Evolutionary conservation across 2,113 vertebrate genomes (phyloP), one percentile per base, ranked within the genome.

Genomic region (Callospermophilus lateralis): DNA sequence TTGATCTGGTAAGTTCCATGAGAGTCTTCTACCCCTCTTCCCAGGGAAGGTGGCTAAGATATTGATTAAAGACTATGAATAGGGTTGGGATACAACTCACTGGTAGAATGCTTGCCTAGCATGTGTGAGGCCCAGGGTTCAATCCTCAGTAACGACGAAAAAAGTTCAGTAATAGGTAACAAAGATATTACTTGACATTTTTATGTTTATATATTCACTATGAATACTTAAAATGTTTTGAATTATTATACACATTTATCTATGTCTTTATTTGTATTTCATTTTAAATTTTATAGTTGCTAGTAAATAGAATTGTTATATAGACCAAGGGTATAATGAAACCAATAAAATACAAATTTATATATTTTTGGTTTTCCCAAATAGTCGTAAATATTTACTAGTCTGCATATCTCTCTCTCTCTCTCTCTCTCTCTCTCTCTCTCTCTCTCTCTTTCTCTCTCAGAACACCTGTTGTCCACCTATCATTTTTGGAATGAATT

Each of bases 11-110:
- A 8, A 24, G 17, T 0, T 63, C 55, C 6, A 28, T 26, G 30
- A 39, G 17, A 8, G 22, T 84, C 3, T 22, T 15, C 20, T 0
- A 0, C 20, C 0, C 37, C 15, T 81, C 45, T 37, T 22, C 8
- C 48, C 30, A 32, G n/a, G 15, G 2, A 10, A 22, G 6, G 1
- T 51, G 48, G 48, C 48, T 80, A 63, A n/a, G 8, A n/a, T 58
- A 45, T 13, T 72, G 34, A 20, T 39, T 26, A 55, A 68, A 42
- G 12, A 74, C 42, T 8, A 34, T 63, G 8, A 61, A 76, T 32
- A 88, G 8, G 6, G 2, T 55, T 55, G 6, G 55, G 17, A 55
- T 55, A 55, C 19, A 55, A 55, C 17, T 55, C 19, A 20, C 48
- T 51, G 48, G 48, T 13, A 45, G 45, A 45, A 45, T 9, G 45